Base-by-base conservation (phyloP, 2,888 invertebrate species). In the Phengaris alcon region DNA sequence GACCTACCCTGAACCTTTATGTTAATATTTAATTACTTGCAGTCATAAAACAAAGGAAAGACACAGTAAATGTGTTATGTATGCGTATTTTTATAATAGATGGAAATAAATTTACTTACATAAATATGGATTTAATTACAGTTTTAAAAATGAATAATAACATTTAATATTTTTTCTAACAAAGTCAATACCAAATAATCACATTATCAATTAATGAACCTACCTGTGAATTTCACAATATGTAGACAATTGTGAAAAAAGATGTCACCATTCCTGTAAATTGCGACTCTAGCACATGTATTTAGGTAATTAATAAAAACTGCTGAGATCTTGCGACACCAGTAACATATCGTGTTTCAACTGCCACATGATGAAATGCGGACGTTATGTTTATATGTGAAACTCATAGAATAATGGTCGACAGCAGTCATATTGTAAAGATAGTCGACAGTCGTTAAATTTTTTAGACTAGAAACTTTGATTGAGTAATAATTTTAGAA, bases 281-380 rank as follows among this genome's bases (percentile, higher is more conserved):
- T 6, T 35, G 35, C 44, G 35, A 64, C 7, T 64, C 12, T 13
- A 59, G 22, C 59, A 12, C 59, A 64, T 59, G 59, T 10, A 64
- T 64, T 44, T 64, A 35, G 64, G 35, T 35, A 64, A 64, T 64
- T 12, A 35, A 64, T 12, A 44, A 64, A 69, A 68, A 46, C 68
- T 68, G 68, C 68, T 48, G n/a, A 52, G 6, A 52, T 22, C 5
- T 72, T 72, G 6, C 70, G 22, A 72, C 70, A 52, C 52, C 22
- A 51, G 51, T 6, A 52, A 15, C 22, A 54, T 52, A 22, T 52
- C 22, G 51, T 52, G 46, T 52, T 72, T 12, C 48, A 54, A 72
- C 48, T 72, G 70, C 12, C 0, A 22, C 15, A 72, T 72, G 52
- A 52, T 72, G 51, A 72, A 72, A 72, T 22, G 22, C 70, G 70